Conservation (phyloP, 2,888 invertebrate species). For the Melipona beecheii region DNA sequence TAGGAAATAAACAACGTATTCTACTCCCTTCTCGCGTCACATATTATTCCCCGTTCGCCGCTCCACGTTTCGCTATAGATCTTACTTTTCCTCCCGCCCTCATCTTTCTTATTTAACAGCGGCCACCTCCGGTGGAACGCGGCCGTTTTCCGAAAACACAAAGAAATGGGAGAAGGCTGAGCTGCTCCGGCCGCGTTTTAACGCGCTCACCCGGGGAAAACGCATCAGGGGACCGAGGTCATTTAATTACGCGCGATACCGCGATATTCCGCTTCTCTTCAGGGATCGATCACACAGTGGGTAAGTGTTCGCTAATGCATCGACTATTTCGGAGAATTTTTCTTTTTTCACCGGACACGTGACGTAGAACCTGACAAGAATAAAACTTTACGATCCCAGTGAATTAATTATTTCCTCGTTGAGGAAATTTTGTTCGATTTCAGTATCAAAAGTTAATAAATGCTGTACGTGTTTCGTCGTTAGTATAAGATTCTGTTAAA, state of each 20-base stretch:
- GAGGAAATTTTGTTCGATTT: not conserved
- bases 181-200: constrained; percentile 3
- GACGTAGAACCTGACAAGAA: not conserved
- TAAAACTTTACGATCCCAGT: not conserved
- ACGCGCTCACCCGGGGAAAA: not conserved
- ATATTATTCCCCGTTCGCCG: constrained; percentile 15
- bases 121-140: not conserved
- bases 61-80: constrained; percentile 18
- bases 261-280: not conserved
- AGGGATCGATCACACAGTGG: not conserved
- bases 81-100: constrained; percentile 21
- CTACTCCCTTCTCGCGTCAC: constrained; percentile 14
- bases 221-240: not conserved
- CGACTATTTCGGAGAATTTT: not conserved
- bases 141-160: constrained; percentile 21
- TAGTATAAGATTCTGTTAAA: not conserved
- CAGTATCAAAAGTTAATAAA: not conserved
- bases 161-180: constrained; percentile 16
- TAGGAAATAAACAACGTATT: constrained; percentile 39
- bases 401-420: not conserved
- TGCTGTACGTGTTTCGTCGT: not conserved
- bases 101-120: constrained; percentile 46
- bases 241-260: constrained; percentile 13
- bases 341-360: not conserved
- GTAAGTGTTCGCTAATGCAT: not conserved